phyloP scores from a whole-genome alignment of 1,140 invertebrate species.

The Anagrus nilaparvatae region DNA sequence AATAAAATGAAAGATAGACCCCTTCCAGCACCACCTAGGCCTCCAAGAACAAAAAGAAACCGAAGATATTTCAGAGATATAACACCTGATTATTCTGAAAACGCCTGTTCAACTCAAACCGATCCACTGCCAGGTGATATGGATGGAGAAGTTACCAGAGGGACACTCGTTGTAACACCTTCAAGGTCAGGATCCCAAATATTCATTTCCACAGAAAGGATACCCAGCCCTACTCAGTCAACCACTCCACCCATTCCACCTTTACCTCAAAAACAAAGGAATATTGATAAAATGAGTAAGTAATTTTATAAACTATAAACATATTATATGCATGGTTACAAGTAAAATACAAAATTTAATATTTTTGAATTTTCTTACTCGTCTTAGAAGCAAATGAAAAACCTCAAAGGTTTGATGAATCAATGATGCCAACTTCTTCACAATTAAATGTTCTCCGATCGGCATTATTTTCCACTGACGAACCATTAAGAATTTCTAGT shows the following conservation, averaged over 20 bases:
- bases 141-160: conserved; percentile 44
- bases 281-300: conserved; percentile 1
- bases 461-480: conserved; percentile 22
- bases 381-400: not conserved
- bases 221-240: conserved; percentile 23
- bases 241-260: conserved; percentile 27
- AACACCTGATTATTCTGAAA: conserved; percentile 36
- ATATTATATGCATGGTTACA: too few relatives aligned
- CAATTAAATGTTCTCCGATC: conserved; percentile 20
- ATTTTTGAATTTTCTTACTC: not conserved
- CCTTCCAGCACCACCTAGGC: conserved; percentile 68
- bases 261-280: conserved; percentile 10
- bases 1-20: conserved; percentile 72
- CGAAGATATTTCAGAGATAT: conserved; percentile 4
- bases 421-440: not conserved
- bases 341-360: not conserved
- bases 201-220: conserved; percentile 35
- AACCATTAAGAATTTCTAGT: conserved; percentile 41
- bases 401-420: conserved; percentile 1
- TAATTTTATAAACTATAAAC: not conserved
- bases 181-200: conserved; percentile 36
- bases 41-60: too few relatives aligned
- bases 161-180: conserved; percentile 32
- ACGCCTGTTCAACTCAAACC: conserved; percentile 68
- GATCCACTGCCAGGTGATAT: conserved; percentile 70